Conservation (phyloP, 2,888 invertebrate species). For the Drosophila atroscutellata region DNA sequence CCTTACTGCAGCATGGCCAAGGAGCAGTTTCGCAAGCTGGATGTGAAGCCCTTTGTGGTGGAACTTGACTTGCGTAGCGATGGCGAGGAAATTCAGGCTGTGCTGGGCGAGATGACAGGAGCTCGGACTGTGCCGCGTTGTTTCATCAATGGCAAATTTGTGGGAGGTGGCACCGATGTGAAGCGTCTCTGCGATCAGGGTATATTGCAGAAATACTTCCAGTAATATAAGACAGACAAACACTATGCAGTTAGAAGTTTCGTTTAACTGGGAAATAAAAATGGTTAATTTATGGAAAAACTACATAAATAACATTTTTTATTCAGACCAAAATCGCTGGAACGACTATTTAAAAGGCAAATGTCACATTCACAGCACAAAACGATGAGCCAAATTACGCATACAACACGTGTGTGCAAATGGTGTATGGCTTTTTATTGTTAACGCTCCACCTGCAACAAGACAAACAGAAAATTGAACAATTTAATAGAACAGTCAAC, state of each 20-base stretch:
- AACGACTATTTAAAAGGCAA: conserved; percentile 19
- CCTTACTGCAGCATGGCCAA: conserved; percentile 97
- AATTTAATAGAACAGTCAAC: conserved; percentile 48
- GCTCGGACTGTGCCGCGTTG: conserved; percentile 96
- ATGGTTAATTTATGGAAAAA: background rate
- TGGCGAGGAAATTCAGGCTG: conserved; percentile 91
- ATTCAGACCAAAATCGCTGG: background rate
- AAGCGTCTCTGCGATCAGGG: conserved; percentile 90
- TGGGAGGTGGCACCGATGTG: conserved; percentile 97
- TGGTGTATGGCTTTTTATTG: conserved; percentile 13
- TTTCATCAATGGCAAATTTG: conserved; percentile 94
- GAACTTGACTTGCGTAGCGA: conserved; percentile 93
- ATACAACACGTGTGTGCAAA: conserved; percentile 58
- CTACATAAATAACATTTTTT: background rate
- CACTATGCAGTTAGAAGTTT: conserved; percentile 4
- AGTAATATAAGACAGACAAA: conserved; percentile 28
- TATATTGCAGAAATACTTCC: conserved; percentile 87
- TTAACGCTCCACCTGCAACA: conserved; percentile 29
- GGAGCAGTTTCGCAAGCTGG: conserved; percentile 91
- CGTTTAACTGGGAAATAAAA: conserved; percentile 27
- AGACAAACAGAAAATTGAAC: conserved; percentile 16
- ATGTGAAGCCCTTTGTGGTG: conserved; percentile 89
- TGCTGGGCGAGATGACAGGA: conserved; percentile 92
- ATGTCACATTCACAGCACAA: background rate
- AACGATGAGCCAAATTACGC: conserved; percentile 62